Base-by-base conservation (phyloP, 2,888 invertebrate species). In the Lochmaea capreae region DNA sequence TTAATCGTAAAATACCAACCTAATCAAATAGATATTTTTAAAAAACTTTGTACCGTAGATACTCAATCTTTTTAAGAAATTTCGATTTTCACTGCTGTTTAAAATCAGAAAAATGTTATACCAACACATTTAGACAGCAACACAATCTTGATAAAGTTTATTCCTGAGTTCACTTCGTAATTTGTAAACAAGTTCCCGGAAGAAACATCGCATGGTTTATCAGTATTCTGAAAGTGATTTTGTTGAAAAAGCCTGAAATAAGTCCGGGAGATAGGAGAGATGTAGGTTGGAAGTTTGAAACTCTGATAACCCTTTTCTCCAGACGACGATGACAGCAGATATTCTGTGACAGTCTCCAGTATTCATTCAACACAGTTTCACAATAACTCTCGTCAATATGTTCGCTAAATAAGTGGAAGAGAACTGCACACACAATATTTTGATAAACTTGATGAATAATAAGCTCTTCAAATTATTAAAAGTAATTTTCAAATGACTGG, bases 151-250 rank as follows among this genome's bases (percentile, higher is more conserved):
- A 58, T 58, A 39, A 39, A 61, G n/a, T 61, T 39, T n/a, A 61
- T 61, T n/a, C 9, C 14, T 2, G 26, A 58, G 43, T 58, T 57
- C 18, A 42, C 42, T 46, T 26, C 26, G 43, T 67, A 67, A 67
- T 67, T 67, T 46, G 63, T 63, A 70, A 70, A 70, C 70, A 63
- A 70, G 39, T 63, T 70, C 43, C 61, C 68, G 49, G 62, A 49
- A 70, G 22, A 62, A 57, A 63, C 63, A 42, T 70, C 69, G 52
- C 54, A 16, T 16, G 39, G 62, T 70, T 42, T 63, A 70, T 70
- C 70, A 70, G 70, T 70, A 70, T 70, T 70, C 70, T 54, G 22
- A 26, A 18, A 70, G 63, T 63, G 70, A 70, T 63, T 63, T 54
- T 18, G 63, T 54, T 57, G 57, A 63, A 57, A 70, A 42, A 49